Conservation (phyloP, 2,888 invertebrate species). For the Drosophila monieri region DNA sequence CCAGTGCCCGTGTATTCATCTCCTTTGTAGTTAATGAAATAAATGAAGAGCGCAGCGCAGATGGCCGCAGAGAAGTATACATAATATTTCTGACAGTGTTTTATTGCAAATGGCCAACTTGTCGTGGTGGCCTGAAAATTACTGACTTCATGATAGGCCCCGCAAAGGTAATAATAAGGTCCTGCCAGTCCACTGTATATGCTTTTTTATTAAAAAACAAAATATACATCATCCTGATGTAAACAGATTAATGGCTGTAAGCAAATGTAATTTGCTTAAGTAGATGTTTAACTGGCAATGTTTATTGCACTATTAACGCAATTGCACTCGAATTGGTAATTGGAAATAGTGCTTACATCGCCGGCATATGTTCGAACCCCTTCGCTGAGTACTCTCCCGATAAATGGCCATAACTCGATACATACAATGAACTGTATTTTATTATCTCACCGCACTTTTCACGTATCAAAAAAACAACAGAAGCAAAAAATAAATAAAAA, state of each 20-base stretch:
- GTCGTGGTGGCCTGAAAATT: background rate
- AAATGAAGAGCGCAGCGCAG: slow-evolving; percentile 65
- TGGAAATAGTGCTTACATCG: background rate
- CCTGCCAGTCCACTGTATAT: background rate
- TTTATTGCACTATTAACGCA: slow-evolving; percentile 6
- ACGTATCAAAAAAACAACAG: slow-evolving; percentile 42
- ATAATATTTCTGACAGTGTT: slow-evolving; percentile 47
- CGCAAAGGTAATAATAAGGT: slow-evolving; percentile 1
- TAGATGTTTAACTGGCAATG: background rate
- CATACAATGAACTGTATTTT: slow-evolving; percentile 41
- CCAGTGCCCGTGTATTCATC: slow-evolving; percentile 6
- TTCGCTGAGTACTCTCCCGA: slow-evolving; percentile 15
- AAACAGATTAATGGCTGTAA: background rate
- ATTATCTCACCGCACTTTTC: slow-evolving; percentile 48
- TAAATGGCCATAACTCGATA: slow-evolving; percentile 23
- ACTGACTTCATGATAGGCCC: slow-evolving; percentile 14
- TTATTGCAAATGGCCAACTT: slow-evolving; percentile 38
- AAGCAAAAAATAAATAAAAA: slow-evolving; percentile 11
- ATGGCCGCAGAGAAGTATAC: slow-evolving; percentile 44
- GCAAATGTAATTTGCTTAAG: background rate
- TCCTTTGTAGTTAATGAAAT: slow-evolving; percentile 69
- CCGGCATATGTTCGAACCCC: slow-evolving; percentile 23
- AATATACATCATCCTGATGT: background rate
- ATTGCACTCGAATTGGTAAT: background rate
- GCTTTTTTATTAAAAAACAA: background rate